Base-by-base conservation (phyloP, 1,140 invertebrate genomes). In the Amphibalanus amphitrite region DNA sequence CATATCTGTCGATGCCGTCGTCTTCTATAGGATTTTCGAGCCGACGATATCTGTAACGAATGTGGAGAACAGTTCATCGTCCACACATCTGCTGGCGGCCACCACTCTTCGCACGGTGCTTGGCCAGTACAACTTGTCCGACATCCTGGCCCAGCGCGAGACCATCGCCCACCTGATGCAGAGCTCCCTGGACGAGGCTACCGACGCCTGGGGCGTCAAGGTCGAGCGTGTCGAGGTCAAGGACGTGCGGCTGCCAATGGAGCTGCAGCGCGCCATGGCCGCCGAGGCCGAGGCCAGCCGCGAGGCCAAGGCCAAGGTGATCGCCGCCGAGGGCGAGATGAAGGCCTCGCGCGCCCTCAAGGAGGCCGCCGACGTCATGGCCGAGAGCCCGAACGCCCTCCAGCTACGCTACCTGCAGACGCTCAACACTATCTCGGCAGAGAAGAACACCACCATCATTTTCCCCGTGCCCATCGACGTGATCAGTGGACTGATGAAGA, bases 391-490 rank as follows among this genome's bases (percentile, higher is more conserved):
- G 25, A 89, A 89, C 8, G 92, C 93, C 1, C 80, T 95, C 67
- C 93, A 95, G 77, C 80, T 87, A 0, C 80, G 85, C 29, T 86
- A 86, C 76, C 77, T 86, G 29, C 86, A 97, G 84, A 95, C 94
- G 10, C 82, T 98, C 71, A 97, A 91, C 80, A 90, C 91, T 17
- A 96, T 98, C 79, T 93, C 93, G 67, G 92, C 93, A 1, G 95
- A 98, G 84, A 97, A 97, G 83, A 97, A 97, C 80, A 97, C 95
- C 6, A 98, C 95, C 15, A 97, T 98, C 77, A 91, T 98, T 72
- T 98, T 98, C 81, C 95, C 95, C 29, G 84, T 97, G 75, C 94
- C 94, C 38, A 92, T 97, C 78, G 93, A 97, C 78, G 86, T 96
- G 76, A 78, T 97, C 67, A 67, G 65, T 26, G n/a, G 65, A 28